Evolutionary conservation across 2,888 invertebrate species (phyloP).

Genomic region (Nomada goodeniana): DNA sequence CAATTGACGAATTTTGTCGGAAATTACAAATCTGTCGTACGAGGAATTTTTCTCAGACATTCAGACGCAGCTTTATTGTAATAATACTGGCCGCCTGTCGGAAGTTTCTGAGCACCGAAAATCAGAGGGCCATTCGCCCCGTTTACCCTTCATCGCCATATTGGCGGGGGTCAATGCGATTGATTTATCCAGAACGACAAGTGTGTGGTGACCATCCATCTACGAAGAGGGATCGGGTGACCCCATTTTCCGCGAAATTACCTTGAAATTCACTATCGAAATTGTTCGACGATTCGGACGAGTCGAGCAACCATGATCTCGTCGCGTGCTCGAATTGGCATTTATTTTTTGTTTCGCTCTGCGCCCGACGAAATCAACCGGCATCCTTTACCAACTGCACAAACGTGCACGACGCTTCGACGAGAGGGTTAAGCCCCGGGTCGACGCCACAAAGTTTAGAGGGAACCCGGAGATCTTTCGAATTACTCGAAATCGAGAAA

Average conservation of each 20-base stretch:
- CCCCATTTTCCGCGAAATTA: slow-evolving; percentile 69
- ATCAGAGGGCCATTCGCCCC: slow-evolving; percentile 26
- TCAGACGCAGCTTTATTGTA: not conserved
- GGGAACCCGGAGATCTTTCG: slow-evolving; percentile 54
- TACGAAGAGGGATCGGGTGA: slow-evolving; percentile 46
- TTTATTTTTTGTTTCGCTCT: slow-evolving; percentile 45
- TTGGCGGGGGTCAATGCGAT: slow-evolving; percentile 34
- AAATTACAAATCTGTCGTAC: too few relatives aligned
- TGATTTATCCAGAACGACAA: slow-evolving; percentile 38
- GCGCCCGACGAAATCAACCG: not conserved
- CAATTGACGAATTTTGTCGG: too few relatives aligned
- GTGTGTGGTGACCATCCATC: slow-evolving; percentile 36
- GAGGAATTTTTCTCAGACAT: too few relatives aligned
- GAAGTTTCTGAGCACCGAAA: slow-evolving; percentile 18
- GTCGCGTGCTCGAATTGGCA: not conserved
- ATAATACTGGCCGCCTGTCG: slow-evolving; percentile 7
- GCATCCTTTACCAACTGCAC: slow-evolving; percentile 39
- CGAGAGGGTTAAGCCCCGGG: slow-evolving; percentile 9
- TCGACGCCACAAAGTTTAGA: slow-evolving; percentile 31
- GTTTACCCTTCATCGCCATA: slow-evolving; percentile 32
- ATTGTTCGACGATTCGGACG: slow-evolving; percentile 20
- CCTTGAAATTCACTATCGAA: slow-evolving; percentile 51
- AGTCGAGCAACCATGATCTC: not conserved
- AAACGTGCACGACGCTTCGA: slow-evolving; percentile 19
- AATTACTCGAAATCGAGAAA: slow-evolving; percentile 61